Conservation (phyloP, 2,888 invertebrate species). For the Tillus elongatus region DNA sequence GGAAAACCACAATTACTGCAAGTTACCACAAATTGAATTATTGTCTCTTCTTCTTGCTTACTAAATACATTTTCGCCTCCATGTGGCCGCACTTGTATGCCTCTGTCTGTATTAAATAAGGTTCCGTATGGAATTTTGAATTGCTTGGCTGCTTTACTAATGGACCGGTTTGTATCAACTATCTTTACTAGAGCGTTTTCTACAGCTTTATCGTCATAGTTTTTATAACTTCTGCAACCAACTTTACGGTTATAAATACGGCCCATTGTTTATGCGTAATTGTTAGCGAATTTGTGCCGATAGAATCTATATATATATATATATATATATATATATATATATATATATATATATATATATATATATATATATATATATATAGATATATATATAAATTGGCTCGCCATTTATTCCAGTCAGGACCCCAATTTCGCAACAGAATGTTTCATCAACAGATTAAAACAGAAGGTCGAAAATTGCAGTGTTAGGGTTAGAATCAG, state of each 20-base stretch:
- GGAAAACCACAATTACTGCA: slow-evolving; percentile 17
- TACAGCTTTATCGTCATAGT: slow-evolving; percentile 9
- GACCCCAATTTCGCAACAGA: too few species aligned
- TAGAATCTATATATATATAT: too few species aligned
- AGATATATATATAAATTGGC: too few species aligned
- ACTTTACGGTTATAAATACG: slow-evolving; percentile 9
- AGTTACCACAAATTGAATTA: slow-evolving; percentile 13
- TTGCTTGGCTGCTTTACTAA: slow-evolving; percentile 12
- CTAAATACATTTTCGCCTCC: slow-evolving; percentile 11
- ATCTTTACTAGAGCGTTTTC: slow-evolving; percentile 16
- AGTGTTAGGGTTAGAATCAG: too few species aligned
- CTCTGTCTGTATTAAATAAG: slow-evolving; percentile 12
- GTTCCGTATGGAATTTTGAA: slow-evolving; percentile 14
- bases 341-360: too few species aligned
- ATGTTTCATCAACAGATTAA: too few species aligned
- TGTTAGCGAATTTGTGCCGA: too few species aligned
- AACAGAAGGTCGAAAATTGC: too few species aligned
- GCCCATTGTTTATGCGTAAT: too few species aligned
- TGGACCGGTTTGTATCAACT: slow-evolving; percentile 14
- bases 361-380: too few species aligned
- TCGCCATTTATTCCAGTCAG: too few species aligned
- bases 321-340: too few species aligned
- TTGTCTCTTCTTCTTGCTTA: slow-evolving; percentile 10
- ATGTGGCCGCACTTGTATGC: slow-evolving; percentile 11
- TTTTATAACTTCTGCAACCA: slow-evolving; percentile 11